Percentiles rank a stretch among this genome's conserved stretches.
Conservation (phyloP, 2,888 invertebrate species). For the Catocala sponsa region DNA sequence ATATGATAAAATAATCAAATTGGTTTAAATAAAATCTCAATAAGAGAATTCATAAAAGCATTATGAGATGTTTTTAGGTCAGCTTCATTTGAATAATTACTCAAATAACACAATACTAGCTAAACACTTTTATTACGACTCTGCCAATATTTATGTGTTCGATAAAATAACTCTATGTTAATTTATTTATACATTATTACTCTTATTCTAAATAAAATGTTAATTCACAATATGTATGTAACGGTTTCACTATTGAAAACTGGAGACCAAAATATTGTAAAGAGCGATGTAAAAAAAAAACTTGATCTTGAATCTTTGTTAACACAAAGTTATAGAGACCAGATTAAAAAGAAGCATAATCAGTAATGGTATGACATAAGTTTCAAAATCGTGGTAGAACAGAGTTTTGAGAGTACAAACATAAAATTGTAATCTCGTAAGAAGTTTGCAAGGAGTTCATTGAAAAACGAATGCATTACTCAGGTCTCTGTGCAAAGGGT, state of each 20-base stretch:
- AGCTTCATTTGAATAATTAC: too few species aligned
- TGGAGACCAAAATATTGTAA: slow-evolving; percentile 58
- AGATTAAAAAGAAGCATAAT: slow-evolving; percentile 10
- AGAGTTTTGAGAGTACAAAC: slow-evolving; percentile 28
- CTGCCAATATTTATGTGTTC: too few species aligned
- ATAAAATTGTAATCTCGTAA: slow-evolving; percentile 53
- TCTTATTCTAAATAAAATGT: slow-evolving; percentile 43
- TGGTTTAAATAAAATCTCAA: too few species aligned
- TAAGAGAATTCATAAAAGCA: too few species aligned
- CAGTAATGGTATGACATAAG: slow-evolving; percentile 21
- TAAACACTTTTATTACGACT: too few species aligned
- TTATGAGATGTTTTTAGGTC: too few species aligned
- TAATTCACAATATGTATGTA: slow-evolving; percentile 62
- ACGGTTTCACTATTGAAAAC: slow-evolving; percentile 76
- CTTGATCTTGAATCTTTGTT: slow-evolving; percentile 62
- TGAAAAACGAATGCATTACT: slow-evolving; percentile 81
- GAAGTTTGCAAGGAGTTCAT: slow-evolving; percentile 75
- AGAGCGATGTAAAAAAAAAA: slow-evolving; percentile 57
- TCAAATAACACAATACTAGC: too few species aligned
- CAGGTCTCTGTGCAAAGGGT: slow-evolving; percentile 74
- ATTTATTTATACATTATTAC: too few species aligned
- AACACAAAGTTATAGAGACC: slow-evolving; percentile 36
- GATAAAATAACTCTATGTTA: too few species aligned
- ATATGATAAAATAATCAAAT: too few species aligned
- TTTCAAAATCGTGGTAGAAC: slow-evolving; percentile 11